phyloP scores from a whole-genome alignment of 2,113 vertebrate genomes.

The Smithornis capensis region DNA sequence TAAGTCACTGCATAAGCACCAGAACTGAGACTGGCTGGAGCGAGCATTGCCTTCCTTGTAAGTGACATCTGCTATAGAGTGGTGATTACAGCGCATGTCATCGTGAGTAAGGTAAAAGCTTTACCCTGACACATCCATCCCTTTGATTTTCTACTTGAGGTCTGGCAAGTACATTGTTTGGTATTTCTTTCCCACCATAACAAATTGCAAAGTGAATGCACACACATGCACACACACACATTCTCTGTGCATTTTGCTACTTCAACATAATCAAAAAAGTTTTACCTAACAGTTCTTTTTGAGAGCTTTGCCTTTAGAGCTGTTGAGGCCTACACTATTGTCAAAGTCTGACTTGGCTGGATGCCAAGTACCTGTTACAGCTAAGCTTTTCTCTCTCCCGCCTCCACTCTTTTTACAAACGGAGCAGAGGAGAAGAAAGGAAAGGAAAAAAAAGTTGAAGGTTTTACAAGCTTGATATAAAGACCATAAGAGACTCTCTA shows the following conservation, averaged over 20 bases:
- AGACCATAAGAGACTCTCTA: too few species aligned
- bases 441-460: too few species aligned
- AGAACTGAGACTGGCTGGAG: not conserved
- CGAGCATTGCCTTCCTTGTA: fast-evolving
- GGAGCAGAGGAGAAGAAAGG: too few species aligned
- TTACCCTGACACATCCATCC: not conserved
- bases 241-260: not conserved
- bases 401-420: too few species aligned
- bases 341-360: too few species aligned
- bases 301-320: not conserved
- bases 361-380: too few species aligned
- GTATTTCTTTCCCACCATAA: not conserved
- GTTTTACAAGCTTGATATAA: too few species aligned
- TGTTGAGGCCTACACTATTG: not conserved
- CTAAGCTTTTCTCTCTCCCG: too few species aligned
- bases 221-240: not conserved
- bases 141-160: not conserved
- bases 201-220: not conserved
- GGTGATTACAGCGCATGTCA: not conserved
- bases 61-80: not conserved
- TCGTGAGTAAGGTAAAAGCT: not conserved
- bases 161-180: not conserved
- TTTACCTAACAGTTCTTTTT: not conserved
- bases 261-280: not conserved
- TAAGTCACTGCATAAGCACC: not conserved